Base-by-base conservation (phyloP, 2,113 vertebrate genomes). In the Micromys minutus region DNA sequence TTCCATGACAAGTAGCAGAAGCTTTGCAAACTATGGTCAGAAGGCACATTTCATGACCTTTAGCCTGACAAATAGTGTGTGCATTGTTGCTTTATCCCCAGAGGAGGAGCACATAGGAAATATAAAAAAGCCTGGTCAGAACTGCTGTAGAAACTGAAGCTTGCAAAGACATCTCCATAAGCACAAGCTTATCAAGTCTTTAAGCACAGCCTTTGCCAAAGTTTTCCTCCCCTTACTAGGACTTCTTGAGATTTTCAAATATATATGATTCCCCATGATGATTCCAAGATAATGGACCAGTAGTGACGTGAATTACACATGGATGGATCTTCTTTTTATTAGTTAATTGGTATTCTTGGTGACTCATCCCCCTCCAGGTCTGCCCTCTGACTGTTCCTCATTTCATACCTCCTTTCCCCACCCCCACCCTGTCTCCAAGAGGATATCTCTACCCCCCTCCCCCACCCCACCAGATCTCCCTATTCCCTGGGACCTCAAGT, bases 1-100 rank as follows among this genome's bases (percentile, higher is more conserved):
- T 97, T 97, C 96, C 93, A 94, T 95, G 92, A 95, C 93, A 95
- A 97, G 91, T 75, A 87, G 93, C 92, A 96, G 94, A 96, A 96
- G 94, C 94, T 96, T 96, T 97, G 75, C 84, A 94, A 94, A 94
- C 96, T 95, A 91, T 95, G 84, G 96, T 97, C 91, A 95, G 74
- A 95, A 95, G 93, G 81, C 72, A 91, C 69, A 97, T 89, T 97
- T 94, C 72, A 95, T 75, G 86, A 93, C 87, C 95, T 95, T 93
- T 96, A 95, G 55, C 87, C 83, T 89, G 52, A 97, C 89, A 94
- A 96, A 94, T 63, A 94, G 94, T 79, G 91, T 75, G 50, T 95
- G 69, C 47, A n/a, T 94, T 96, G 87, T 90, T 97, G 39, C 57
- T 96, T 97, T 96, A 86, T 93, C 55, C 81, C 69, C 72, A 88